Base-by-base conservation (phyloP, 2,888 invertebrate species). In the Odontothrips loti region DNA sequence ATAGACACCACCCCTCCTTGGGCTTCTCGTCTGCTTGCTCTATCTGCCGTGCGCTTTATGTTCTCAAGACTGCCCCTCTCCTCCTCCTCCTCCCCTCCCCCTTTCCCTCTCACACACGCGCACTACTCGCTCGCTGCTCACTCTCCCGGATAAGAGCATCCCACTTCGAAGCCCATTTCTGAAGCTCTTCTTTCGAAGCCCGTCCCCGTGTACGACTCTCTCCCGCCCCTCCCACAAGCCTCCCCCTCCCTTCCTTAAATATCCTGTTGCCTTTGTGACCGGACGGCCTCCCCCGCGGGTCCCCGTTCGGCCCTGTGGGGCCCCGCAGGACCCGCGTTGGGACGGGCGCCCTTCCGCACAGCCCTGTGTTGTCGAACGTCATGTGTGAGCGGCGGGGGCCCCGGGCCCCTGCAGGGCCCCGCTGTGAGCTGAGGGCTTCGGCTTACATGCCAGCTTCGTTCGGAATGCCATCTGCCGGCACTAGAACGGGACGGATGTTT, bases 191-290 rank as follows among this genome's bases (percentile, higher is more conserved):
- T 51, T 20, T 51, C 20, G 51, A 20, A 20, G 51, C 51, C 15
- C 51, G 12, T 12, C 51, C 51, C 20, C 51, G 51, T 20, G 15
- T 20, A 12, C 20, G 51, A 51, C 51, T 51, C 51, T 17, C 51
- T 20, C 58, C 51, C 51, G 6, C 51, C 51, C 51, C 51, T 17
- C 58, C 58, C 58, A 3, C 51, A 11, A 11, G 20, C 17, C 17
- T 15, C 17, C 58, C 58, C 58, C 58, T 6, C 58, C 11, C 58
- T 15, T 75, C 68, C 68, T 75, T 75, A 75, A 75, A 75, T 75
- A 75, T 75, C 68, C 68, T 27, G 68, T 75, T 75, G 68, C 68
- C 68, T 75, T 75, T 75, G 68, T 75, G 68, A 75, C 68, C 68
- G 34, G 34, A 43, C 68, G 12, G 68, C 68, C 63, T n/a, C 68